phyloP scores from a whole-genome alignment of 2,888 invertebrate species.

The Cylloceria caligata region DNA sequence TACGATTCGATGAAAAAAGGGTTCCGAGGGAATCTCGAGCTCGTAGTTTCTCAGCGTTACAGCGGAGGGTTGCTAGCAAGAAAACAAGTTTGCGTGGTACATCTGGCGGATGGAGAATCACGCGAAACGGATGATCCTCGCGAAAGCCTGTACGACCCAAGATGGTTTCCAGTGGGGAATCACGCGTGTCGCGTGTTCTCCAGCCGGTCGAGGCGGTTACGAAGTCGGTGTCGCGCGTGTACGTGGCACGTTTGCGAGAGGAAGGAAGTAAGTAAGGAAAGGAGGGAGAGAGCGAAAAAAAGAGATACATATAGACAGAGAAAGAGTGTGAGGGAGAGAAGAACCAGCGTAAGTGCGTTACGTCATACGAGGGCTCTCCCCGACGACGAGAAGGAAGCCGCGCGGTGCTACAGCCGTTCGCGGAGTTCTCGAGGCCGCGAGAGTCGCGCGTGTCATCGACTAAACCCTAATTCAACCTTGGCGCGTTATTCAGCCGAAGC shows the following conservation, averaged over 20 bases:
- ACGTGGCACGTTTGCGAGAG: constrained; percentile 26
- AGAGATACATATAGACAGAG: not conserved
- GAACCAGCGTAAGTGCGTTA: constrained; percentile 56
- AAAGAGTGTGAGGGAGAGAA: constrained; percentile 31
- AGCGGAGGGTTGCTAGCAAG: not conserved
- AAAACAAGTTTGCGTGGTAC: constrained; percentile 65
- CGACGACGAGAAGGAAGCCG: constrained; percentile 56
- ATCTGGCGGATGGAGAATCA: constrained; percentile 68
- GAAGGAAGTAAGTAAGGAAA: not conserved
- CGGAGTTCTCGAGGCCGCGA: constrained; percentile 59
- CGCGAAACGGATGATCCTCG: constrained; percentile 52
- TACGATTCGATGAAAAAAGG: constrained; percentile 41
- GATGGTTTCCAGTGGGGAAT: constrained; percentile 57
- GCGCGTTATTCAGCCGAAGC: constrained; percentile 44
- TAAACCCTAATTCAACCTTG: constrained; percentile 63
- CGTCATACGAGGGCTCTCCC: constrained; percentile 66
- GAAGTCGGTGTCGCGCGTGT: constrained; percentile 49
- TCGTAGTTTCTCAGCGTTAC: constrained; percentile 34
- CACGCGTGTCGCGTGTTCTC: constrained; percentile 59
- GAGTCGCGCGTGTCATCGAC: constrained; percentile 64
- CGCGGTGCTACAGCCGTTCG: constrained; percentile 34
- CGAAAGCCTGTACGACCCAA: constrained; percentile 34
- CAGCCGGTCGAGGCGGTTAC: constrained; percentile 67
- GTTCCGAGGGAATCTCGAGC: constrained; percentile 14
- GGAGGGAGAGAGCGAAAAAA: constrained; percentile 1